Evolutionary conservation across 2,797 vertebrate genomes (phyloP), one percentile per base, ranked within the genome.

Genomic region (Pipistrellus nathusii): DNA sequence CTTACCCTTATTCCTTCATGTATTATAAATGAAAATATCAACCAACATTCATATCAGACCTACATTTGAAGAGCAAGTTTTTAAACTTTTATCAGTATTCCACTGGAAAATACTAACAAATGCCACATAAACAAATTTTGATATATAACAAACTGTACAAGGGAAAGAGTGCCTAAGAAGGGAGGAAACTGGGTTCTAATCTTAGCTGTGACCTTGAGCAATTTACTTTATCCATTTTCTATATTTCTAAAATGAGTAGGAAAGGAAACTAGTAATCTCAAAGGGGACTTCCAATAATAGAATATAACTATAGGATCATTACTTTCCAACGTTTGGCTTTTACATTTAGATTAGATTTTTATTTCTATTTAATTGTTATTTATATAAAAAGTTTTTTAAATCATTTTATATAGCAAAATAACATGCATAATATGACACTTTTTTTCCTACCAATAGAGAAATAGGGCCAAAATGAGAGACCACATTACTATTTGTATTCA

Each of bases 321-420:
- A 73, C 23, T 88, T 95, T 51, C n/a, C 41, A 80, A 92, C 15
- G 51, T 71, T 48, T 88, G 48, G 27, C 13, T 68, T 77, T 81
- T 66, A 59, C 27, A 44, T 55, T 82, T 82, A 88, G 20, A 55
- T 38, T 38, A 78, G 15, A n/a, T 23, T 93, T 84, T 81, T 59
- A 53, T 38, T 95, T 91, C 20, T 94, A 46, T 76, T 88, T 88
- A 82, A 72, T n/a, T 75, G 35, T 17, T 30, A 44, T 88, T 80
- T 17, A 87, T 48, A 48, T 48, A n/a, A 41, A 55, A 76, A 32
- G 30, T 13, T 62, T 48, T 48, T 48, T 48, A 59, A 73, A 78
- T 88, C 64, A 93, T 85, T 93, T 72, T 68, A 82, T 46, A 71
- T 57, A 68, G n/a, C 30, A 68, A 78, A 68, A 78, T 11, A 72